Percentiles rank a stretch among this genome's conserved stretches.
phyloP scores from a whole-genome alignment of 1,140 invertebrate genomes.

The Scaptomyza montana region DNA sequence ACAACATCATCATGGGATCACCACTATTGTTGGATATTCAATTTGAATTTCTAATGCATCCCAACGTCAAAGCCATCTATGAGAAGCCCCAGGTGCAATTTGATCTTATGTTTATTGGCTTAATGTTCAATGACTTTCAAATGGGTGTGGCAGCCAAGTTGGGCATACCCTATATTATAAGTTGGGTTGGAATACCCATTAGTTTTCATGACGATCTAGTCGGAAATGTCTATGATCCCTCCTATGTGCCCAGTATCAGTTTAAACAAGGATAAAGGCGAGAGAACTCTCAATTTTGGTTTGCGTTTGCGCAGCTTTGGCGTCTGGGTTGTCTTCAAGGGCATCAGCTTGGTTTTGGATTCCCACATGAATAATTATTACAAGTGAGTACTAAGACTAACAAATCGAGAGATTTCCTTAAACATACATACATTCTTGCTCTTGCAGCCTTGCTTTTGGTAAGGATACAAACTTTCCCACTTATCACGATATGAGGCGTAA shows the following conservation, averaged over 20 bases:
- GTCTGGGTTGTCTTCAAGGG: slow-evolving; percentile 8
- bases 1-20: not conserved
- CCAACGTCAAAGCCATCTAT: slow-evolving; percentile 32
- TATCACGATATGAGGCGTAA: slow-evolving; percentile 28
- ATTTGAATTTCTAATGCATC: slow-evolving; percentile 33
- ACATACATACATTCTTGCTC: too few relatives aligned
- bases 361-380: slow-evolving; percentile 28
- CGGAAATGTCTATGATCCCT: slow-evolving; percentile 48
- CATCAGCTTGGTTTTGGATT: slow-evolving; percentile 9
- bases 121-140: slow-evolving; percentile 49
- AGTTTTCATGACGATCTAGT: slow-evolving; percentile 26
- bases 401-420: not conserved
- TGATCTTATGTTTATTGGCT: slow-evolving; percentile 53
- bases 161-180: slow-evolving; percentile 43
- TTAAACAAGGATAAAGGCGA: not conserved
- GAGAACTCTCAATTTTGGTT: slow-evolving; percentile 17
- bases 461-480: slow-evolving; percentile 26
- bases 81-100: slow-evolving; percentile 39
- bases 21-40: slow-evolving; percentile 24
- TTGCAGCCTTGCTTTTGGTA: slow-evolving; percentile 23
- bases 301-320: slow-evolving; percentile 39
- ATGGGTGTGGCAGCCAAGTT: slow-evolving; percentile 58
- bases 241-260: slow-evolving; percentile 48
- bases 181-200: slow-evolving; percentile 44
- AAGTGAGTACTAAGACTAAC: slow-evolving; percentile 26